Conservation (phyloP, 2,888 invertebrate species). For the Xestia rhomboidea region DNA sequence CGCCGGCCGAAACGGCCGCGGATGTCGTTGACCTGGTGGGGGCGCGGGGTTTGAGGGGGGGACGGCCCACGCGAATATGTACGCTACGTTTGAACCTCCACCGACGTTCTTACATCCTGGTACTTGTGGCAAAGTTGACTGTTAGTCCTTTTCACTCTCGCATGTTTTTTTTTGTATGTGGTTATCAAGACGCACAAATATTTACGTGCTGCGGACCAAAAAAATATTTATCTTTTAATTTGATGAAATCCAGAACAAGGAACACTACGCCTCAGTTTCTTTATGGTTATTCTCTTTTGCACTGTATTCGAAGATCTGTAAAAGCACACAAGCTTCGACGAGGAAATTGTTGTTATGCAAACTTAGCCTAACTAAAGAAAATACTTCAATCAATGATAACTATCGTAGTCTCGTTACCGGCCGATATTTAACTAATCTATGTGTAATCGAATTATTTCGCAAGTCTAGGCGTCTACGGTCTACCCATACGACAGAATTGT, state of each 20-base stretch:
- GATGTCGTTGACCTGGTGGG: slow-evolving; percentile 86
- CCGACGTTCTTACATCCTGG: slow-evolving; percentile 83
- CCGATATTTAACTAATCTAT: slow-evolving; percentile 57
- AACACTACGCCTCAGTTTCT: slow-evolving; percentile 16
- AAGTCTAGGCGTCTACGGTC: slow-evolving; percentile 2
- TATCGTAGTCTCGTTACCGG: slow-evolving; percentile 71
- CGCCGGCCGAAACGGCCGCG: slow-evolving; percentile 89
- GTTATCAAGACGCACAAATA: slow-evolving; percentile 37
- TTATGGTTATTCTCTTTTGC: not conserved
- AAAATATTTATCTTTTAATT: slow-evolving; percentile 19
- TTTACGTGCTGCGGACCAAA: slow-evolving; percentile 36
- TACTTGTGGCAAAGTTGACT: slow-evolving; percentile 78
- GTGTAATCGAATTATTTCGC: slow-evolving; percentile 30
- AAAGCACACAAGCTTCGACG: slow-evolving; percentile 12
- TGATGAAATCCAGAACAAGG: slow-evolving; percentile 16
- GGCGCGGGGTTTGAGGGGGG: slow-evolving; percentile 77
- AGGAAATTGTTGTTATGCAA: slow-evolving; percentile 11
- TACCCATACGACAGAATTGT: not conserved
- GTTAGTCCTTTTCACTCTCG: slow-evolving; percentile 74
- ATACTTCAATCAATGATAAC: slow-evolving; percentile 1
- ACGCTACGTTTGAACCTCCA: slow-evolving; percentile 86
- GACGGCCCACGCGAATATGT: slow-evolving; percentile 89
- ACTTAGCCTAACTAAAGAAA: slow-evolving; percentile 10
- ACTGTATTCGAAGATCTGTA: not conserved
- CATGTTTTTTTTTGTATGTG: slow-evolving; percentile 50